A percentile compares a stretch with the other conserved stretches of the same genome.
phyloP scores from a whole-genome alignment of 1,140 invertebrate genomes.

The Triops cancriformis region DNA sequence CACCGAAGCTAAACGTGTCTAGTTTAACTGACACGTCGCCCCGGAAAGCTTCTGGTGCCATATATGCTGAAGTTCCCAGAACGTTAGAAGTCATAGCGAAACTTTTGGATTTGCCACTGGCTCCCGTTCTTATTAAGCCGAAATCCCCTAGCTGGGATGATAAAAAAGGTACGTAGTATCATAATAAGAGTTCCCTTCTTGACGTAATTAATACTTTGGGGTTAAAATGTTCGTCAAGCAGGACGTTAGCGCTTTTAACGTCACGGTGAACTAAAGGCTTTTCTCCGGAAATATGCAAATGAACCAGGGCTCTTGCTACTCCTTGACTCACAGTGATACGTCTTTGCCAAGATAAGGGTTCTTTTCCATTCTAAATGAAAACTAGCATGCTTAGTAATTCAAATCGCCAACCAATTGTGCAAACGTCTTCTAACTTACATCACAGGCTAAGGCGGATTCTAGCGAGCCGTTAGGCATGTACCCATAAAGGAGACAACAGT shows the following conservation, averaged over 20 bases:
- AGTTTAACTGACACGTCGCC: constrained; percentile 62
- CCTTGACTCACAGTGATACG: constrained; percentile 52
- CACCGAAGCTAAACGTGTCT: constrained; percentile 67
- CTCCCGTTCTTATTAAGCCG: constrained; percentile 53
- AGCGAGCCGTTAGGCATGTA: constrained; percentile 60
- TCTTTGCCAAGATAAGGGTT: constrained; percentile 41
- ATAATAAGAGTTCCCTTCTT: constrained; percentile 22
- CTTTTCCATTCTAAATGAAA: neutral
- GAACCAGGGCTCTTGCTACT: constrained; percentile 48
- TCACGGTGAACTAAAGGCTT: constrained; percentile 59
- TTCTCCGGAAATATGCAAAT: constrained; percentile 50
- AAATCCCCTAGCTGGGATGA: constrained; percentile 59
- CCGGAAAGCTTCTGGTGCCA: constrained; percentile 62
- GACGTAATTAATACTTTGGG: constrained; percentile 48
- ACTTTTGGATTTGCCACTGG: constrained; percentile 37
- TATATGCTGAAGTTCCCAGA: constrained; percentile 62
- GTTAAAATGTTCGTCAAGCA: constrained; percentile 51
- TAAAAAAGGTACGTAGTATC: neutral
- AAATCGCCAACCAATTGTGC: neutral
- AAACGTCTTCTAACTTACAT: constrained; percentile 33
- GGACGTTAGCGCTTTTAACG: constrained; percentile 66
- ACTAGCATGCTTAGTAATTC: constrained; percentile 24
- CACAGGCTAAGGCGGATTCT: constrained; percentile 47
- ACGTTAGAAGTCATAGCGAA: constrained; percentile 44
- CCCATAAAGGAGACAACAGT: constrained; percentile 55